A percentile compares a stretch with the other conserved stretches of the same genome.
phyloP scores from a whole-genome alignment of 1,140 invertebrate species.

The Ceratosolen fusciceps region DNA sequence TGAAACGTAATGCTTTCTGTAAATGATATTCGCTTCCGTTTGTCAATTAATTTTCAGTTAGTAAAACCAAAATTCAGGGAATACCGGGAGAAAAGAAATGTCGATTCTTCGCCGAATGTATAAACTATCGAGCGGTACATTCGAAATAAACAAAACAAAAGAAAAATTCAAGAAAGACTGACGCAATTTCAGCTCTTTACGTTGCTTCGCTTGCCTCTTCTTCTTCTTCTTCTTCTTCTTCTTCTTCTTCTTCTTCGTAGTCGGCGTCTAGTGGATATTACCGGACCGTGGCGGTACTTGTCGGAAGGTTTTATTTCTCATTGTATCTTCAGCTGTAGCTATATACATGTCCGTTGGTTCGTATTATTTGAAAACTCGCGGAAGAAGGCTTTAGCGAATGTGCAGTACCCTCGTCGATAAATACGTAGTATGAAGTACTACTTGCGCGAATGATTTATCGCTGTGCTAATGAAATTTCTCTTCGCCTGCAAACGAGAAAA shows the following conservation, averaged over 20 bases:
- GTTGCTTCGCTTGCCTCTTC: conserved; percentile 10
- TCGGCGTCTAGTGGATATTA: no score
- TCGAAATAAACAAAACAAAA: no score
- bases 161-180: no score
- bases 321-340: not conserved
- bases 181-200: not conserved
- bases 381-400: not conserved
- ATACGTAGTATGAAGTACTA: not conserved
- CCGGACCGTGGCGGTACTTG: not conserved
- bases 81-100: no score
- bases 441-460: conserved; percentile 34
- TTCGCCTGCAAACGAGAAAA: conserved; percentile 1
- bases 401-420: conserved; percentile 19
- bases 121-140: no score
- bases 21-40: no score
- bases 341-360: not conserved
- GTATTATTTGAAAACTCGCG: not conserved
- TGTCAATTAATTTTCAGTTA: no score
- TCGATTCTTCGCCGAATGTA: no score
- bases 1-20: no score
- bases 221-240: conserved; percentile 6
- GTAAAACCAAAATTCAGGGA: no score
- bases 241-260: conserved; percentile 7
- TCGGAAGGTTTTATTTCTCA: not conserved
- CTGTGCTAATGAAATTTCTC: conserved; percentile 34